Evolutionary conservation across 2,113 vertebrate species (phyloP).

Genomic region (Anser cygnoides): DNA sequence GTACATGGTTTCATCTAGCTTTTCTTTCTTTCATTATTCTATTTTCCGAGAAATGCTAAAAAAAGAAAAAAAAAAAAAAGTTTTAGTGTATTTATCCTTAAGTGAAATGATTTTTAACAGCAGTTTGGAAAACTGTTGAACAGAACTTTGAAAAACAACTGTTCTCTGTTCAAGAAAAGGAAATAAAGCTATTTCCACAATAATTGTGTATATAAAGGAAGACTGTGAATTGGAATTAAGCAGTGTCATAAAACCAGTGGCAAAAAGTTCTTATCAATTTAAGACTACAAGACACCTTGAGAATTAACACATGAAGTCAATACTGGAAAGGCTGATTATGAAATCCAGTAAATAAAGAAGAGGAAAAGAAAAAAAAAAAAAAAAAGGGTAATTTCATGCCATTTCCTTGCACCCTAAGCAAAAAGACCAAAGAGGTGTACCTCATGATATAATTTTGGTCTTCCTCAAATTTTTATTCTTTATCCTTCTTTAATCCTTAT

Average conservation of each 20-base stretch:
- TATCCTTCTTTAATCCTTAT: not conserved
- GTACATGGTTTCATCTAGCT: not conserved
- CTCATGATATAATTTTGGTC: not conserved
- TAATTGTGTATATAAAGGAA: rapidly evolving
- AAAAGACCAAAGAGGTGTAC: not conserved
- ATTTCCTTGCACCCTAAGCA: not conserved
- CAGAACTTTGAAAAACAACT: not conserved
- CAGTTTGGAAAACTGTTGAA: not conserved
- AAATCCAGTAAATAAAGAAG: not conserved
- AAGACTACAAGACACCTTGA: not conserved
- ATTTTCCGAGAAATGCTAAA: not conserved
- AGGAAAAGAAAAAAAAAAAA: not conserved
- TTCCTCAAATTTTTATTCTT: not conserved
- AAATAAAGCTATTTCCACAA: not conserved
- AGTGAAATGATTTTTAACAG: not conserved
- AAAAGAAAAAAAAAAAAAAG: not conserved
- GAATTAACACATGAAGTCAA: not conserved
- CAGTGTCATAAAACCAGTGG: not conserved
- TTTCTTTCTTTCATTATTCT: not conserved
- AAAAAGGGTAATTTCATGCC: not conserved
- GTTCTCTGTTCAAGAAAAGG: not conserved
- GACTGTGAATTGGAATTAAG: not conserved
- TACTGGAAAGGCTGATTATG: not conserved
- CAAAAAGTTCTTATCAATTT: not conserved
- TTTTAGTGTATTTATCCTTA: not conserved